Conservation (phyloP, 2,113 vertebrate species). For the Mustela nigripes region DNA sequence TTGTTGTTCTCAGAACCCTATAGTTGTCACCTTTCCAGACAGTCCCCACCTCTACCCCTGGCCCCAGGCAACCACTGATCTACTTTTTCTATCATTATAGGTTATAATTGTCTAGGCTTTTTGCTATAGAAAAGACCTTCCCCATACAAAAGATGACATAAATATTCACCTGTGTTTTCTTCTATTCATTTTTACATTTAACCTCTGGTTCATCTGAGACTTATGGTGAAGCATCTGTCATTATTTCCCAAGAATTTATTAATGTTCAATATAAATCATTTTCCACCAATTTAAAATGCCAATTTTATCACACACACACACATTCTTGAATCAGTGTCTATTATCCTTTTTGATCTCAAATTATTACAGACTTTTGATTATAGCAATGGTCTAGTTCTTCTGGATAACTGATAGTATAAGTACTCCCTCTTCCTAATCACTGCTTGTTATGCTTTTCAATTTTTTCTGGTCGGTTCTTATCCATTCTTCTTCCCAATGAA, state of each 20-base stretch:
- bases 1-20: background rate
- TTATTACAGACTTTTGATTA: background rate
- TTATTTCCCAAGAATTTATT: background rate
- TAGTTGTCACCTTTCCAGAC: background rate
- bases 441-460: background rate
- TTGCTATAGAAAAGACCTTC: background rate
- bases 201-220: background rate
- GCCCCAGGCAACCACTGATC: background rate
- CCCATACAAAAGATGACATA: background rate
- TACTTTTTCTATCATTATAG: conserved; percentile 25
- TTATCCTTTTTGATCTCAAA: background rate
- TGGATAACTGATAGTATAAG: too few species aligned
- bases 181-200: background rate
- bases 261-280: background rate
- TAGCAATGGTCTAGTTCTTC: background rate
- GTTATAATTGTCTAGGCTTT: background rate
- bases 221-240: background rate
- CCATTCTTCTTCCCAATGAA: background rate
- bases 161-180: background rate
- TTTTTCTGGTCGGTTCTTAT: background rate
- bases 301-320: background rate
- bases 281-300: background rate
- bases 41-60: background rate
- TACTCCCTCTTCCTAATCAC: background rate
- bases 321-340: background rate